Evolutionary conservation across 2,888 invertebrate species (phyloP), one percentile per base, ranked within the genome.

Genomic region (Ommatoiulus sabulosus): DNA sequence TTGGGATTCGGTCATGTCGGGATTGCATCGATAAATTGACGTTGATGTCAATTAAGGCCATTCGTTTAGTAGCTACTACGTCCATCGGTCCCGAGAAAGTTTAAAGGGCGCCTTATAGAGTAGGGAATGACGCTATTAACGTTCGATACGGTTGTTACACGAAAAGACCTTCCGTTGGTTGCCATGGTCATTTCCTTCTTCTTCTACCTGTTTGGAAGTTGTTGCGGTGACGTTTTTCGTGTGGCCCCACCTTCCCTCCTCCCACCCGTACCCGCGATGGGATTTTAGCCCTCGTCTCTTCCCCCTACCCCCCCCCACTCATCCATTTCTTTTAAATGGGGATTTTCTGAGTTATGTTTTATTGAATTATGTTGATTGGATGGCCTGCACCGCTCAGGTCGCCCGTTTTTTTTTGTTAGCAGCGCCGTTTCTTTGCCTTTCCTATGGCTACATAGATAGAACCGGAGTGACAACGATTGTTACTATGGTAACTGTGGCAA

Each of bases 401-500:
- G 24, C 63, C 63, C 63, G 7, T 72, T 72, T 24, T 72, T 72
- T 52, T 52, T 52, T 63, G 63, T 63, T 63, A n/a, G 63, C 63
- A 63, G 63, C 63, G n/a, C n/a, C 15, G 72, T 72, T 72, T 72
- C 72, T 72, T 72, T 72, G 72, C 72, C 72, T 72, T 63, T 72
- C 72, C 72, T 20, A 72, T 72, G 72, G 72, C 72, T 72, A 72
- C 72, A 6, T 63, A 85, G 85, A 85, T 85, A 85, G 85, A 85
- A 20, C n/a, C 85, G 46, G 15, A 85, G 85, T 46, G 85, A 85
- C 85, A 85, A 85, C 85, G 85, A 85, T 85, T 85, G 85, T 85
- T 85, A 46, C 85, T 46, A 85, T 85, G 85, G 85, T 85, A 85
- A 85, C 85, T 85, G 85, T 85, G 85, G 85, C 85, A 85, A 85